Base-by-base conservation (phyloP, 2,888 invertebrate genomes). In the Cryptocephalus primarius region DNA sequence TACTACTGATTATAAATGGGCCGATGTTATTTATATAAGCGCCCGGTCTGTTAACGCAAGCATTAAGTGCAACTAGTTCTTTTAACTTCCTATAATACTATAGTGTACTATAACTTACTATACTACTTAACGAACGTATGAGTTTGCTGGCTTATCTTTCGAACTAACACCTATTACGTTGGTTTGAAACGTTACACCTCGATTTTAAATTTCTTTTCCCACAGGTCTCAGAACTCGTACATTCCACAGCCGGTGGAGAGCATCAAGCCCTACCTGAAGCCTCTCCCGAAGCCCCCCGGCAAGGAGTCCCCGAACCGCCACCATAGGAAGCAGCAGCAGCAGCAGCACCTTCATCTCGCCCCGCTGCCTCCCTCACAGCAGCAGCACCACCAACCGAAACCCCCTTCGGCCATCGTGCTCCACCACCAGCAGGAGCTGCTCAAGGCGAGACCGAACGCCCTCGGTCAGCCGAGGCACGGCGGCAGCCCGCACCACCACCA, bases 261-360 rank as follows among this genome's bases (percentile, higher is more conserved):
- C 44, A 55, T 65, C 32, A 70, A 70, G 59, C 75, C 75, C 13
- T 78, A 78, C 58, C 67, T 77, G 62, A 78, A 78, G 62, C 77
- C 77, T 33, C 62, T 78, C 57, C 77, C 77, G 39, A 77, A 76
- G 62, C 69, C 77, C 46, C 77, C 78, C n/a, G 68, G 73, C 8
- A 68, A 70, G 60, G 22, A 69, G 58, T 68, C 69, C 14, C 67
- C 70, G 1, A 68, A 63, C 48, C 56, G 65, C 43, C 64, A 64
- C 53, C 61, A 63, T 44, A 57, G 65, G 49, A 10, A 22, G 8
- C 42, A 42, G 10, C 12, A 31, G 40, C 40, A 40, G n/a, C 40
- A 12, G 40, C 40, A 40, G 4, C 42, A 42, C 3, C 31, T 9
- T 4, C 42, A 42, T 9, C 31, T 9, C 10, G 1, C 32, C 13